Base-by-base conservation (phyloP, 2,113 vertebrate genomes). In the Lipophrys pholis region DNA sequence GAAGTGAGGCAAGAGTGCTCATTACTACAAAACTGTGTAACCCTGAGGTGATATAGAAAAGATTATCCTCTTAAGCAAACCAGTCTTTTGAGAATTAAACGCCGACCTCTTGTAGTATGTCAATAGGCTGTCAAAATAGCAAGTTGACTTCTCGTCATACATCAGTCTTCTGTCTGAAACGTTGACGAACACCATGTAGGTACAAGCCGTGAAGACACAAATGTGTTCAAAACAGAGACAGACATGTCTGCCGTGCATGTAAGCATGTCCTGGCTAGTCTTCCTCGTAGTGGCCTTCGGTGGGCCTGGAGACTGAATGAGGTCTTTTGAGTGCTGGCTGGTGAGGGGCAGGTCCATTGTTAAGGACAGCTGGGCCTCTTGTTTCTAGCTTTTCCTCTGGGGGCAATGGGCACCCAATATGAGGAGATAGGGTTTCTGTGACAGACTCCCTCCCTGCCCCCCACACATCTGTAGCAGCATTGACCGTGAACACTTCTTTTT, bases 331-430 rank as follows among this genome's bases (percentile, higher is more conserved):
- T 53, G 57, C 48, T 85, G 87, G 72, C 75, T 85, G 81, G 70
- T 80, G 85, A 83, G 88, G 82, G 85, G 85, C 54, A 80, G 89
- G 77, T 82, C 91, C 90, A 92, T 94, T 94, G 93, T 94, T 89
- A 73, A 77, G 85, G 92, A 93, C 93, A 94, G 93, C 92, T 93
- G 93, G 90, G 83, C 85, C 90, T 92, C 92, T 90, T 91, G 87
- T 92, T 90, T 88, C 82, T 86, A 72, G 70, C 84, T 84, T 82
- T 88, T 85, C 90, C 89, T 90, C 89, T 84, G 59, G 91, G 88
- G 91, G 88, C 82, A 81, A 85, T 84, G 89, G 89, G 91, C 89
- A 91, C 85, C 89, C 85, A 89, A 86, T 84, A 91, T 84, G 87
- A 89, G 82, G 85, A 86, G 90, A 93, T 93, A 81, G 87, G 82